Evolutionary conservation across 2,113 vertebrate species (phyloP).

Genomic region (Perca flavescens): DNA sequence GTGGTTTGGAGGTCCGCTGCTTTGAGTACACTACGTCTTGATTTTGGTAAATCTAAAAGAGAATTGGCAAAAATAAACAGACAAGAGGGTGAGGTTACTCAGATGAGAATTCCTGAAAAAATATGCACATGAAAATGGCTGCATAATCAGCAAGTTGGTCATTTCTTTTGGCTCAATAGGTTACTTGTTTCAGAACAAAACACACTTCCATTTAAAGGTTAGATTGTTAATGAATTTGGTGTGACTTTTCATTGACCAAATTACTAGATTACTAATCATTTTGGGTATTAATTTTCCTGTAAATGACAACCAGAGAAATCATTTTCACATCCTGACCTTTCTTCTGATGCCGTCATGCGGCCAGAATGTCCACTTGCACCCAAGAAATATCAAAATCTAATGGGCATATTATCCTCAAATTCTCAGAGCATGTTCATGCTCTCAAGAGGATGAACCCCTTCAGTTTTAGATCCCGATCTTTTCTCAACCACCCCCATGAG

Average conservation of each 20-base stretch:
- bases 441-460: no score
- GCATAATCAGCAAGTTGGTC: background rate
- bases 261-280: background rate
- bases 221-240: background rate
- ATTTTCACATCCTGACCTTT: no score
- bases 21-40: fast-evolving
- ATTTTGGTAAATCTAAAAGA: slow-evolving; percentile 43
- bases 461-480: no score
- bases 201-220: background rate
- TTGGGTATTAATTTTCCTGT: no score
- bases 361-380: no score
- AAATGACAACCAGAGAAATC: no score
- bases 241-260: background rate
- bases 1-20: background rate
- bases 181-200: background rate
- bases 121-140: background rate
- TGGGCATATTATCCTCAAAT: no score
- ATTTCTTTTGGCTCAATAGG: background rate
- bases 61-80: background rate
- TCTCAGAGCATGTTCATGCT: no score
- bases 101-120: background rate
- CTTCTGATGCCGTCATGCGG: no score
- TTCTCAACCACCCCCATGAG: no score
- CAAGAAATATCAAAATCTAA: no score
- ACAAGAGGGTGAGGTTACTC: background rate